Base-by-base conservation (phyloP, 2,113 vertebrate species). In the Myxocyprinus asiaticus region DNA sequence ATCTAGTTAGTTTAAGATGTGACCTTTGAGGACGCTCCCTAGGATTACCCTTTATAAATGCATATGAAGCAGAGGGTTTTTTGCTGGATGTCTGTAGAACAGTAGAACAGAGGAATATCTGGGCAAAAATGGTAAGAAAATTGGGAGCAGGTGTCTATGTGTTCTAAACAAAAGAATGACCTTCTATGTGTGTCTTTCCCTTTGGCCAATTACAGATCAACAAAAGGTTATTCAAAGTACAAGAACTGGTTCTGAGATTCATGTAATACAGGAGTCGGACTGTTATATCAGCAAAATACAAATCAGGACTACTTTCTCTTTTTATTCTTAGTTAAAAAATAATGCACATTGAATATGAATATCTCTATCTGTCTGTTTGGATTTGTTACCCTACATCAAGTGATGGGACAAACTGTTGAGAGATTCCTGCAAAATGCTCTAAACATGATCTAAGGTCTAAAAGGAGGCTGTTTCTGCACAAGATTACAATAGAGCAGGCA, bases 21-120 rank as follows among this genome's bases (percentile, higher is more conserved):
- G 74, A 84, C 84, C 83, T 87, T 79, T 81, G 62, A 72, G 62
- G 80, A 82, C 59, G 76, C 65, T 58, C 33, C 66, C 67, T 79
- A 78, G 77, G 22, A 81, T 75, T 81, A 67, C 64, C 67, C 74
- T 67, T 77, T 79, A 53, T 76, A 73, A 82, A 83, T 61, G 73
- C 66, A 51, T 48, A 67, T 53, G 47, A 68, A 84, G 82, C 67
- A 71, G 71, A 73, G 79, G 58, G 61, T 75, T 71, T 75, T 43
- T 43, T 15, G 7, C 56, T 47, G 48, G 51, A 81, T 78, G 4
- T 47, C 68, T 55, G 33, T 44, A 4, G 22, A 67, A 74, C 61
- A 67, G 70, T 45, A 55, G 53, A 76, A 81, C 9, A 9, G 73
- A 48, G 33, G 67, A 61, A 76, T 68, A 33, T 33, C 22, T 1